These are phyloP conservation scores for Erpornis zantholeuca DNA, from an alignment of 2,113 vertebrate species.

Conservation along the genomic window DNA sequence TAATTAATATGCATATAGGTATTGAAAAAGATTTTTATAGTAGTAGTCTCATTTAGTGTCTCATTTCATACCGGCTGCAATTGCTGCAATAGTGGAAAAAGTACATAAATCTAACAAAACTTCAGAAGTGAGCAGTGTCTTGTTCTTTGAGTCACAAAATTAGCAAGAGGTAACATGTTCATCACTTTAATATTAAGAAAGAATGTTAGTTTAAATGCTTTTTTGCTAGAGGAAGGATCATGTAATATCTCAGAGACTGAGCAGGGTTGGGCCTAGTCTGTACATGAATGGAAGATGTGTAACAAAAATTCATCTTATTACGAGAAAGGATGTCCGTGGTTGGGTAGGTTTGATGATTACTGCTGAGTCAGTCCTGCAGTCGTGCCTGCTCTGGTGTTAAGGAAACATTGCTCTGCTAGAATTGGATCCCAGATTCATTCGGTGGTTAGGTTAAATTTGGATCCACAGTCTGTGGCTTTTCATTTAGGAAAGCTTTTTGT, in stretches of 20 bases:
- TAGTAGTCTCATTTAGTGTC: background rate
- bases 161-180: conserved; percentile 39
- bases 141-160: conserved; percentile 41
- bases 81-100: background rate
- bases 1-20: background rate
- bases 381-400: background rate
- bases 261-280: background rate
- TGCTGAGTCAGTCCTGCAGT: conserved; percentile 8
- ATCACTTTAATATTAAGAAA: background rate
- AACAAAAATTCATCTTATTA: background rate
- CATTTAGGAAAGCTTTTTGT: background rate
- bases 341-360: background rate
- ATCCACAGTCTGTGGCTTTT: background rate
- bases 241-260: background rate
- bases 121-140: background rate
- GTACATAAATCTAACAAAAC: background rate
- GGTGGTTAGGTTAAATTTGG: background rate
- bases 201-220: background rate
- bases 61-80: background rate
- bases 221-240: background rate
- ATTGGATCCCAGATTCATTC: background rate
- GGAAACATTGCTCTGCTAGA: background rate
- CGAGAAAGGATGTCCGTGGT: background rate
- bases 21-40: background rate
- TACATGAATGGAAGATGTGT: conserved; percentile 27